phyloP scores from a whole-genome alignment of 1,140 invertebrate genomes.

The Lepidotrigona ventralis region DNA sequence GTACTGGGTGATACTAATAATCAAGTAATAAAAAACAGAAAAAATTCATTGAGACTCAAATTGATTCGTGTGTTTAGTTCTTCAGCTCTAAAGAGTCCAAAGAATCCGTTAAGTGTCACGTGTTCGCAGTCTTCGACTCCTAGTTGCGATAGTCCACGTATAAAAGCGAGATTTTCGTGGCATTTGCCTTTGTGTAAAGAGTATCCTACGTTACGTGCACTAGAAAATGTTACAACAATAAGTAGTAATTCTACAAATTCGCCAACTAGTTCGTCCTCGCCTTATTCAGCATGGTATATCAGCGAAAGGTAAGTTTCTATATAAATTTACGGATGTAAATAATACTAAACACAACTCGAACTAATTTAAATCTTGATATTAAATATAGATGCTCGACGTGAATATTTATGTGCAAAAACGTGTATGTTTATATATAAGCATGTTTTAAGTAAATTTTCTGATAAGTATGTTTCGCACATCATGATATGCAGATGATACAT shows the following conservation, averaged over 20 bases:
- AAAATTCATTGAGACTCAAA: slow-evolving; percentile 56
- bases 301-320: slow-evolving; percentile 48
- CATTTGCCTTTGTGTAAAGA: slow-evolving; percentile 34
- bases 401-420: background rate
- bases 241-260: background rate
- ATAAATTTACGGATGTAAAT: background rate
- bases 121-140: slow-evolving; percentile 56
- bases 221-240: slow-evolving; percentile 24
- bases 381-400: background rate
- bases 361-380: background rate
- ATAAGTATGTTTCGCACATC: background rate
- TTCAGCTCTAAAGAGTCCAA: slow-evolving; percentile 45
- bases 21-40: slow-evolving; percentile 22
- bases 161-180: slow-evolving; percentile 59
- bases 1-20: background rate
- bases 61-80: slow-evolving; percentile 60
- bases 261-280: slow-evolving; percentile 7
- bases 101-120: slow-evolving; percentile 48
- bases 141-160: slow-evolving; percentile 24
- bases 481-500: background rate
- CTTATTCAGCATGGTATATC: slow-evolving; percentile 32
- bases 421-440: background rate
- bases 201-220: slow-evolving; percentile 19
- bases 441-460: too few relatives aligned
- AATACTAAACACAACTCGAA: background rate